Evolutionary conservation across 2,888 invertebrate genomes (phyloP), one percentile per base, ranked within the genome.

Genomic region (Callinectes sapidus): DNA sequence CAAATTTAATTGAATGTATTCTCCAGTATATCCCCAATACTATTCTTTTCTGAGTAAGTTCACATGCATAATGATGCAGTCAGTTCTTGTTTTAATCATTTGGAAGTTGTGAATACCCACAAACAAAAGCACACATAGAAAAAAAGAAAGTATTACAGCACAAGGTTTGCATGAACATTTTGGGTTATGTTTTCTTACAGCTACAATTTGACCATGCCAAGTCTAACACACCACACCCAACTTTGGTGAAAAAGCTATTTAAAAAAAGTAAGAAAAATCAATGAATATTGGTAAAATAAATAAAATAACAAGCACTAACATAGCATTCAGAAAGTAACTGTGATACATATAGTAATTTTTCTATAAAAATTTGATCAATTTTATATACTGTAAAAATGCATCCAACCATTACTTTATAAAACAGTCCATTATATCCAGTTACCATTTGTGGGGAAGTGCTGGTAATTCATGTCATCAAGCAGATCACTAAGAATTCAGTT

Each of bases 341-440:
- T 71, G 28, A 71, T 87, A 54, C 35, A 39, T 28, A 88, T 23
- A 55, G 54, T 87, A 87, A 61, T 23, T 48, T n/a, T 88, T 55
- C 28, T 28, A 55, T 88, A 88, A 89, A 89, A 89, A 42, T 18
- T 66, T 35, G 35, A 81, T 81, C 81, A 81, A 81, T 81, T 35
- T 81, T 16, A 81, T 81, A 81, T 81, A 35, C 35, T 87, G 87
- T 87, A 54, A 54, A 87, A 42, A 87, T 87, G 48, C 87, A 87
- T 42, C 54, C 54, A 89, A 77, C 32, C 86, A 85, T 54, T 90
- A 32, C 81, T 85, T 90, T 90, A 90, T 81, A 48, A 77, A 90
- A 88, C 42, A 35, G 87, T 91, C 91, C 87, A 91, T 71, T 87
- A 66, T 88, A 66, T 87, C 48, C 39, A 39, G 77, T 88, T 91